Evolutionary conservation across 1,140 invertebrate species (phyloP), one percentile per base, ranked within the genome.

Genomic region (Drosophila pandora): DNA sequence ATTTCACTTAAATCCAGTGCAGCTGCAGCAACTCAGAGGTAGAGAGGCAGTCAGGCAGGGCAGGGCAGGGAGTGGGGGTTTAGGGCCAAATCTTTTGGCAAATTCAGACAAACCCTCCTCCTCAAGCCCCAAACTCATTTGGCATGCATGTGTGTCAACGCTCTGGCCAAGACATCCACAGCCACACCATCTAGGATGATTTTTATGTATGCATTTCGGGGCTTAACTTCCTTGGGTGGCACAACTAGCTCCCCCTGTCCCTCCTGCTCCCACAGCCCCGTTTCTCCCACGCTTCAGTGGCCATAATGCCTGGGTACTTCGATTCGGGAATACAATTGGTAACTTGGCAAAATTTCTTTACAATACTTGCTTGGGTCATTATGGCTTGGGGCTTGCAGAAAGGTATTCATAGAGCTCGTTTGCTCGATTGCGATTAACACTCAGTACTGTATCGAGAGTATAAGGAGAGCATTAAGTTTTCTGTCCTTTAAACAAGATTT

Each of bases 91-190:
- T 75, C 62, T 65, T 65, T 65, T 65, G 62, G 28, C 61, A 64
- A 64, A 64, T 37, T 56, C 61, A 56, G 41, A 22, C 34, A 37
- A 10, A 21, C n/a, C 41, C 41, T 17, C 6, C 13, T 43, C 41
- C 41, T 21, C 13, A 7, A 21, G 22, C 7, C 58, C 52, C 22
- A 63, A 48, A 64, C 72, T 65, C 72, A 75, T 75, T 75, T 74
- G 70, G 72, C 71, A 75, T 75, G 72, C 71, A 75, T 75, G 61
- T 75, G 71, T 75, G 72, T 73, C 72, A 67, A 67, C 63, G 71
- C 61, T 75, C 53, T 74, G 71, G 49, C 54, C 71, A 69, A 69
- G 63, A 69, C 63, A 69, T 52, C 50, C 34, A 28, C 48, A 64
- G 13, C 60, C 32, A 23, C 37, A 34, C 39, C 65, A 68, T 22